A percentile compares a stretch with the other conserved stretches of the same genome.
Conservation (phyloP, 2,888 invertebrate species). For the Tiliacea citrago region DNA sequence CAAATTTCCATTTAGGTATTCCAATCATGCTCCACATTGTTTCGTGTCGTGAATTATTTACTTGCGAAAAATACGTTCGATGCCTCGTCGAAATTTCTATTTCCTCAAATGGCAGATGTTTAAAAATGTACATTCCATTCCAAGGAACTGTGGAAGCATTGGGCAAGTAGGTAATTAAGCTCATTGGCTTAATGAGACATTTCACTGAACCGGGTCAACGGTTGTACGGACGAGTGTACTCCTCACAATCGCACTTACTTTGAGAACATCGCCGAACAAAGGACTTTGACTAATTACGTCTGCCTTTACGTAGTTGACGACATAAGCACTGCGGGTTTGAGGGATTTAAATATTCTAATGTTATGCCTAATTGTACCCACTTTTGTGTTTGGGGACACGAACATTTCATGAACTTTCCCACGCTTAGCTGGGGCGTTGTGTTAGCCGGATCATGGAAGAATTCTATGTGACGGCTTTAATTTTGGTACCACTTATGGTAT, state of each 20-base stretch:
- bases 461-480: background rate
- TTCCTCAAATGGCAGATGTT: constrained; percentile 18
- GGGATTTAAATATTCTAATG: constrained; percentile 61
- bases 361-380: constrained; percentile 25
- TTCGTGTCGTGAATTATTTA: constrained; percentile 24
- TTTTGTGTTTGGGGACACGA: constrained; percentile 21
- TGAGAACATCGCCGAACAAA: constrained; percentile 68
- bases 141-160: constrained; percentile 62
- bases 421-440: background rate
- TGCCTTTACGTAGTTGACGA: constrained; percentile 60
- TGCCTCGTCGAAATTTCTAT: constrained; percentile 22
- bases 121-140: constrained; percentile 42
- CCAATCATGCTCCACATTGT: constrained; percentile 15
- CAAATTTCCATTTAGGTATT: constrained; percentile 20
- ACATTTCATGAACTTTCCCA: constrained; percentile 31
- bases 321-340: constrained; percentile 54
- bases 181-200: constrained; percentile 78
- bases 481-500: background rate
- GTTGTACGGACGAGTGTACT: constrained; percentile 45
- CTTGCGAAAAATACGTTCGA: constrained; percentile 2
- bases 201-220: constrained; percentile 74
- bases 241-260: constrained; percentile 59
- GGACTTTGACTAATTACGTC: constrained; percentile 72
- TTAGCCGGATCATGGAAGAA: background rate
- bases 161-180: constrained; percentile 75